Evolutionary conservation across 1,140 invertebrate genomes (phyloP).

Genomic region (Neomicropteryx cornuta): DNA sequence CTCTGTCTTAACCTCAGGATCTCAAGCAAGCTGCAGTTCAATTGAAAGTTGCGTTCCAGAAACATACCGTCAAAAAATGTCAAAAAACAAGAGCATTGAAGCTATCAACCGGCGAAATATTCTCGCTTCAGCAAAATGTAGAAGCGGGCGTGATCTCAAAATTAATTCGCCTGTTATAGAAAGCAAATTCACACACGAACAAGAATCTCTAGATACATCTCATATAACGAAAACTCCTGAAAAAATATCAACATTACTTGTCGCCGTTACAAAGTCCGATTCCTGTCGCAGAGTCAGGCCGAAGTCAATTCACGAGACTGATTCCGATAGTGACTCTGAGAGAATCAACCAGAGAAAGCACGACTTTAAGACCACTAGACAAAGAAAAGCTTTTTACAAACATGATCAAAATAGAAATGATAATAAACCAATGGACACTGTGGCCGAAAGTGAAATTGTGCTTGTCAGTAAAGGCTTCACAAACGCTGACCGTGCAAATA

Average conservation of each 20-base stretch:
- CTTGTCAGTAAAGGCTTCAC: too few relatives aligned
- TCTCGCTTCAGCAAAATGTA: slow-evolving; percentile 71
- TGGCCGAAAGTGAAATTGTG: too few relatives aligned
- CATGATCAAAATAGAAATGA: slow-evolving; percentile 26
- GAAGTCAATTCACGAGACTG: slow-evolving; percentile 33
- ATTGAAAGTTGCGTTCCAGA: slow-evolving; percentile 46
- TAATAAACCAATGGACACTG: too few relatives aligned
- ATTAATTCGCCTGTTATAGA: slow-evolving; percentile 57
- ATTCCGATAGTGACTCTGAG: slow-evolving; percentile 37
- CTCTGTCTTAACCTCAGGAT: slow-evolving; percentile 54
- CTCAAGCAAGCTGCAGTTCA: slow-evolving; percentile 55
- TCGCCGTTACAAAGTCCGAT: slow-evolving; percentile 34
- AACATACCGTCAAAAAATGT: slow-evolving; percentile 46
- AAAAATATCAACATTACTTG: slow-evolving; percentile 36
- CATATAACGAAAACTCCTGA: slow-evolving; percentile 28
- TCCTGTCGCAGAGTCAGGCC: slow-evolving; percentile 32
- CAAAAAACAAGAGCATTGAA: slow-evolving; percentile 67
- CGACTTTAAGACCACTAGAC: slow-evolving; percentile 32
- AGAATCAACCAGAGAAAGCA: slow-evolving; percentile 29
- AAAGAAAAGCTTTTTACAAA: slow-evolving; percentile 32
- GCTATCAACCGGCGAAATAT: slow-evolving; percentile 80
- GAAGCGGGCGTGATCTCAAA: slow-evolving; percentile 60
- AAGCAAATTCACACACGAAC: slow-evolving; percentile 47
- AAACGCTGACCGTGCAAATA: too few relatives aligned
- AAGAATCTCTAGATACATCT: slow-evolving; percentile 30